phyloP scores from a whole-genome alignment of 2,888 invertebrate species.

The Oligia strigilis region DNA sequence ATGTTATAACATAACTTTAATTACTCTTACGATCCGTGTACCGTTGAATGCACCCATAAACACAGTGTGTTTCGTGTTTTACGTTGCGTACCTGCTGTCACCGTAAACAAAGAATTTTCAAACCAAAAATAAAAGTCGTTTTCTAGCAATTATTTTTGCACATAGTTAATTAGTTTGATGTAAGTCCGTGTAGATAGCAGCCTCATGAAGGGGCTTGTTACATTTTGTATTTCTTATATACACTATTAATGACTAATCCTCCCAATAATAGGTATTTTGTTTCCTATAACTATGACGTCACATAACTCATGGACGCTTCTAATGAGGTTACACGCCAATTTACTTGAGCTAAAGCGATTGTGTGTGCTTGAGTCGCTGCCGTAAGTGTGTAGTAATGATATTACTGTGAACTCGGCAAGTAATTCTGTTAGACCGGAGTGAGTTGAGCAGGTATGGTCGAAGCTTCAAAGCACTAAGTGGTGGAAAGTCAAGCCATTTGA shows the following conservation, averaged over 20 bases:
- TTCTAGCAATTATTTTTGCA: background rate
- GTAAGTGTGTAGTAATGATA: conserved; percentile 37
- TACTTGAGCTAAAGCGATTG: conserved; percentile 47
- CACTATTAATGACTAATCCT: background rate
- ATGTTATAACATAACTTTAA: no score
- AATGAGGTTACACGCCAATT: conserved; percentile 54
- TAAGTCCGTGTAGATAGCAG: background rate
- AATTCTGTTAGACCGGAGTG: conserved; percentile 25
- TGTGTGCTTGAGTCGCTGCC: conserved; percentile 13
- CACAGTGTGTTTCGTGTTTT: no score
- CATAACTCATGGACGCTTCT: conserved; percentile 18
- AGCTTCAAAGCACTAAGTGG: background rate
- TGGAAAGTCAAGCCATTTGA: background rate
- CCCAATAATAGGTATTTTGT: conserved; percentile 17
- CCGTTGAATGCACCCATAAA: background rate
- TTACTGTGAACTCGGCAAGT: conserved; percentile 23
- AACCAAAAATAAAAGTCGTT: no score
- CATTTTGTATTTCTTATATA: background rate
- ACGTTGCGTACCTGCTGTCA: no score
- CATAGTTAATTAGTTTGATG: background rate
- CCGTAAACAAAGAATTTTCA: no score
- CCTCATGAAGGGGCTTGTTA: background rate
- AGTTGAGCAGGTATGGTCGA: background rate
- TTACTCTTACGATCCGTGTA: background rate
- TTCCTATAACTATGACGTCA: conserved; percentile 22